phyloP scores from a whole-genome alignment of 2,797 vertebrate genomes.

The Passerculus sandwichensis region DNA sequence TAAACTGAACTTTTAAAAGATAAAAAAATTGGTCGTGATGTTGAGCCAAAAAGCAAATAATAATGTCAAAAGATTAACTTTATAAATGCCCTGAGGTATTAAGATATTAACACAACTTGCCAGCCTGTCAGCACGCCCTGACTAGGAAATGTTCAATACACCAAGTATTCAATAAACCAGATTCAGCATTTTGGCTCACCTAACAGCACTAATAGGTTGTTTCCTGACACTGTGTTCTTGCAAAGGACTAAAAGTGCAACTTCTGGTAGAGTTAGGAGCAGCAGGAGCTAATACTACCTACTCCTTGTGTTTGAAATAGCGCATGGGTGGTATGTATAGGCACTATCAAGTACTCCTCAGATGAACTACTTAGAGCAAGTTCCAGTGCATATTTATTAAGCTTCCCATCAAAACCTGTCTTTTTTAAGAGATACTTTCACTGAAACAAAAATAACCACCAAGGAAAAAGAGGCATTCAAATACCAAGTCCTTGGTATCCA shows the following conservation, averaged over 20 bases:
- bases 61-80: slow-evolving; percentile 33
- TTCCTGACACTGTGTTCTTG: background rate
- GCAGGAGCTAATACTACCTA: background rate
- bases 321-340: accelerated
- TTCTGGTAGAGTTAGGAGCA: background rate
- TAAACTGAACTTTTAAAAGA: slow-evolving; percentile 48
- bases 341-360: background rate
- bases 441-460: background rate
- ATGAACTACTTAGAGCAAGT: background rate
- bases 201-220: background rate
- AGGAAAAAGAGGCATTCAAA: background rate
- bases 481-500: background rate
- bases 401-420: background rate
- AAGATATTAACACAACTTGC: background rate
- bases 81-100: background rate
- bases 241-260: background rate
- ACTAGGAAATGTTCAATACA: background rate
- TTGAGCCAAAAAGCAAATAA: slow-evolving; percentile 58
- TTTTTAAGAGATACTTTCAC: background rate
- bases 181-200: background rate
- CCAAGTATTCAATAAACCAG: background rate
- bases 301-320: background rate
- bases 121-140: background rate
- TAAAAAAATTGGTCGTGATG: slow-evolving; percentile 49
- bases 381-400: background rate